Base-by-base conservation (phyloP, 2,797 vertebrate species). In the Micropoecilia bifurca region DNA sequence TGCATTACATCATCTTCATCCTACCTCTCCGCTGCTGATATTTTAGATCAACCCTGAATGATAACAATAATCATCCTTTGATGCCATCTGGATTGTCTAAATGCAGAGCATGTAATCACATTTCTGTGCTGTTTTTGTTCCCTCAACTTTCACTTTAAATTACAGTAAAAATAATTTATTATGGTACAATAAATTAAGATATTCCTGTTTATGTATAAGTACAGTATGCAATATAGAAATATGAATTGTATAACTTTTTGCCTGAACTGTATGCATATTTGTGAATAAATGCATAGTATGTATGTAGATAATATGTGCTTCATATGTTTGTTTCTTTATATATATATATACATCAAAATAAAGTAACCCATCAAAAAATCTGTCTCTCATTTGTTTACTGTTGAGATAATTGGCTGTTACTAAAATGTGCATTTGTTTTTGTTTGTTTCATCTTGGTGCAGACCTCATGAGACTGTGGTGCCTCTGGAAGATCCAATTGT, bases 401-500 rank as follows among this genome's bases (percentile, higher is more conserved):
- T 80, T 47, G n/a, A 75, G 22, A 25, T 43, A 18, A 30, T 22
- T 3, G 0, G 1, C 46, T 55, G 57, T 74, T n/a, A 47, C 57
- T 47, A 47, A 43, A 74, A 63, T 22, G 13, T 83, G 48, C 80
- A 10, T 30, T 59, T 59, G 4, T 57, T 57, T 28, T 57, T 41
- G 18, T 33, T 22, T 81, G 10, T 73, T 18, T 0, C 47, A 0
- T 76, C 10, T 30, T 6, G 22, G 4, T 33, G 0, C 87, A 95
- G 94, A 78, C 91, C 90, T 0, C 80, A 97, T 91, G 97, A 99
- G 95, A 97, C 97, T 0, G 97, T 97, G 83, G 96, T 96, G 74
- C 97, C 97, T 0, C 96, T 98, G 1, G 98, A 99, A 92, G 98
- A 99, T 90, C 96, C 97, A 73, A 95, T 98, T 18, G 96, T 98